phyloP scores from a whole-genome alignment of 2,888 invertebrate species.

The Carterocephalus palaemon region DNA sequence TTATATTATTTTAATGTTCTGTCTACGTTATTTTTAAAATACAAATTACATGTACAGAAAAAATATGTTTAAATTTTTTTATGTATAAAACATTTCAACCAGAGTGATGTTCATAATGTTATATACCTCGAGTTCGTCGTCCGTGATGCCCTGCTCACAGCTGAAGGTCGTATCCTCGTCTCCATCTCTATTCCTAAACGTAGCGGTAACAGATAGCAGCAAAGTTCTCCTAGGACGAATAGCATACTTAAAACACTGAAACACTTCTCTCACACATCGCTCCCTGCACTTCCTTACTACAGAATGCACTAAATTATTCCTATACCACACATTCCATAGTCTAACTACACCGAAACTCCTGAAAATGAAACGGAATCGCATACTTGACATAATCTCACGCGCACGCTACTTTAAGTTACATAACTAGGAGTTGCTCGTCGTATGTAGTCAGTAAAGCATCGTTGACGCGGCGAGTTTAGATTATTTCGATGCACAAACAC shows the following conservation, averaged over 20 bases:
- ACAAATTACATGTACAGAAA: too few relatives aligned
- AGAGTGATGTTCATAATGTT: too few relatives aligned
- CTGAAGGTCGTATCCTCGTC: conserved; percentile 33
- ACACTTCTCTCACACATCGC: conserved; percentile 56
- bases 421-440: conserved; percentile 7
- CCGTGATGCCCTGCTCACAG: conserved; percentile 54
- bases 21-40: too few relatives aligned
- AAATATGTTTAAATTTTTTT: too few relatives aligned
- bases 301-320: conserved; percentile 50
- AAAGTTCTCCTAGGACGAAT: conserved; percentile 56
- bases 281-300: conserved; percentile 61
- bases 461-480: conserved; percentile 18
- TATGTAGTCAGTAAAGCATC: conserved; percentile 6
- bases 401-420: conserved; percentile 6
- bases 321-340: conserved; percentile 59
- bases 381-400: conserved; percentile 44
- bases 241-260: conserved; percentile 58
- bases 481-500: conserved; percentile 15
- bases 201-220: conserved; percentile 61
- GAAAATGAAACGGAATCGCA: conserved; percentile 48
- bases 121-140: conserved; percentile 62
- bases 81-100: too few relatives aligned
- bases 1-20: too few relatives aligned
- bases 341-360: conserved; percentile 54
- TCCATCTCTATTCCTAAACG: conserved; percentile 49